Conservation (phyloP, 2,888 invertebrate species). For the Sphaeridia pumilis region DNA sequence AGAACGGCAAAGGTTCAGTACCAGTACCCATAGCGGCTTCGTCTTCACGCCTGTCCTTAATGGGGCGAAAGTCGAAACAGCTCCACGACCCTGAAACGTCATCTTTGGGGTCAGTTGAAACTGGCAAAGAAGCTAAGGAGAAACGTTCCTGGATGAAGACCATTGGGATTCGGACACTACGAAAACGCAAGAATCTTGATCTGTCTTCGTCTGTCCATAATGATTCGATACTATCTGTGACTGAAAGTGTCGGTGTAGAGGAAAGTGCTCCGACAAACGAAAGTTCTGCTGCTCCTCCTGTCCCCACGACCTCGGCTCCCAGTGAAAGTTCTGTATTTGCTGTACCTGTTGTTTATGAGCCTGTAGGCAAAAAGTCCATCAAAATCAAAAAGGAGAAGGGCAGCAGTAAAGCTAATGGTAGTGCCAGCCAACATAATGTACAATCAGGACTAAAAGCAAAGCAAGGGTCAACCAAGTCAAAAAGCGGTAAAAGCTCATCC, state of each 20-base stretch:
- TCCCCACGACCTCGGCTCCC: neutral
- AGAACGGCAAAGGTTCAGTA: too few relatives aligned
- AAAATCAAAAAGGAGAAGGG: neutral
- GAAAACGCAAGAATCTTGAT: slow-evolving; percentile 19
- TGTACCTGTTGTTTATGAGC: neutral
- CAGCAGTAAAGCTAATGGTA: too few relatives aligned
- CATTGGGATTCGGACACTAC: slow-evolving; percentile 32
- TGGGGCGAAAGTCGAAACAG: slow-evolving; percentile 2
- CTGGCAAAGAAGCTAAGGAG: slow-evolving; percentile 32
- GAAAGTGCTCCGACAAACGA: neutral
- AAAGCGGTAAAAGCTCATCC: too few relatives aligned
- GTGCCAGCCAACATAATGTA: too few relatives aligned
- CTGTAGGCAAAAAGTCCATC: neutral
- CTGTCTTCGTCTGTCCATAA: neutral
- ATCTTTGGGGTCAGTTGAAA: slow-evolving; percentile 17
- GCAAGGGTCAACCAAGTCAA: too few relatives aligned
- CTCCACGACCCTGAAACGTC: slow-evolving; percentile 12
- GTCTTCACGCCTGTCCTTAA: neutral
- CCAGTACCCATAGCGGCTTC: too few relatives aligned
- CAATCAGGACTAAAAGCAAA: too few relatives aligned
- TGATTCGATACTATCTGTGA: neutral
- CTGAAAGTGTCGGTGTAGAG: too few relatives aligned
- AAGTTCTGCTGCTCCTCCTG: neutral
- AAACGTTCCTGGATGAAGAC: slow-evolving; percentile 34
- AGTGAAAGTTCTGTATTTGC: neutral